phyloP scores from a whole-genome alignment of 2,888 invertebrate genomes.

The Peribatodes rhomboidaria region DNA sequence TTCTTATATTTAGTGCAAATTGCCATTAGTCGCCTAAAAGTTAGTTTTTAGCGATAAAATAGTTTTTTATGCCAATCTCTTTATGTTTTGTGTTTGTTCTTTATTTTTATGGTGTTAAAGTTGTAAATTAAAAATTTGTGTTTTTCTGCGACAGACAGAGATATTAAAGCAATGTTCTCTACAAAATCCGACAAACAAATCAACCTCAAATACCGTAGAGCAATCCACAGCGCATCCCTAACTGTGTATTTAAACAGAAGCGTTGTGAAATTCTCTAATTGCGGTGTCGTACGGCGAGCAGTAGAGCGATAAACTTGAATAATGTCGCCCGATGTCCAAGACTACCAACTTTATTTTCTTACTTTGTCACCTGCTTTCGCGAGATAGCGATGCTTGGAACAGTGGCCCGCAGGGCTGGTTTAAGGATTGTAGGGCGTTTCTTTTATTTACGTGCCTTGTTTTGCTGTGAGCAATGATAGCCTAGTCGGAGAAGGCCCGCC shows the following conservation, averaged over 20 bases:
- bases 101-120: no score
- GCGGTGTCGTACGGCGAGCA: constrained; percentile 68
- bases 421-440: not conserved
- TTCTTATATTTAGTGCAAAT: no score
- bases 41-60: no score
- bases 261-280: constrained; percentile 77
- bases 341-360: constrained; percentile 61
- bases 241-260: constrained; percentile 48
- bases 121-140: no score
- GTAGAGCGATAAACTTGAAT: constrained; percentile 81
- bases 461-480: no score
- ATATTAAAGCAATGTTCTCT: no score
- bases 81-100: no score
- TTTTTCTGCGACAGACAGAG: no score
- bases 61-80: no score
- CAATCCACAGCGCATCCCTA: constrained; percentile 22
- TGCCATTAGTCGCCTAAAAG: no score
- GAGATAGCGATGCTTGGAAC: constrained; percentile 64
- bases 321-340: constrained; percentile 79
- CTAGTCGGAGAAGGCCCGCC: no score
- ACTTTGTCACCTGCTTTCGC: constrained; percentile 73
- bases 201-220: not conserved
- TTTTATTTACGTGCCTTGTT: not conserved
- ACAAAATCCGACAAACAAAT: not conserved
- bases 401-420: constrained; percentile 37